Evolutionary conservation across 2,113 vertebrate species (phyloP), one percentile per base, ranked within the genome.

Genomic region (Fregetta grallaria): DNA sequence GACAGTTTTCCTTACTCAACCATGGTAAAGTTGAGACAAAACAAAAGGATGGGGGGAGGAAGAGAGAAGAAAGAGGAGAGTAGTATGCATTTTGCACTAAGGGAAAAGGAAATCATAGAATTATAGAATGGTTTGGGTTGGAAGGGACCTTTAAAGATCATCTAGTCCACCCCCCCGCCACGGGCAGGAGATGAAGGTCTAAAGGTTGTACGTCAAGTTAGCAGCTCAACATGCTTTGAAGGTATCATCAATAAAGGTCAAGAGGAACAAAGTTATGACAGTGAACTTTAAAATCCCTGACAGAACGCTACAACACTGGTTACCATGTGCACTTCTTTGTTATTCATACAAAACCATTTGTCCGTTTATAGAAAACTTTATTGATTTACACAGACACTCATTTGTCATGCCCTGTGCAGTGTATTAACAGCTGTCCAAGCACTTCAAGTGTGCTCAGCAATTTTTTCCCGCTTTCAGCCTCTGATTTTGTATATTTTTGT

Each of bases 211-310:
- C 3, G 52, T 94, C 97, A 97, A 98, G 96, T 96, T 98, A 96
- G 95, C 94, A 94, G 93, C n/a, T 83, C 91, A 96, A 91, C 95
- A 27, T 63, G 97, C 88, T 97, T 96, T 95, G 94, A 96, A 97
- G 88, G 92, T 94, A 97, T 97, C 96, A 95, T 95, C 70, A 94
- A 90, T 97, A 98, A 98, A 98, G 98, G 97, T 98, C 97, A 98
- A 96, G 96, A 86, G 84, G 87, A 98, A 97, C 96, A 97, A 97
- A 98, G 97, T 97, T 98, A 98, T 97, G 96, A 96, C 94, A 91
- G 96, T 98, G 98, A 98, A 98, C 98, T 98, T 98, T 97, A 98
- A 96, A 97, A 98, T 95, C 66, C 91, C 96, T 92, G 97, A 76
- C 97, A 98, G 93, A 93, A 97, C 63, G 92, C 82, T 94, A 78